A percentile compares a stretch with the other conserved stretches of the same genome.
phyloP scores from a whole-genome alignment of 92 coral and sea anemone species.

The Actinernus sp. region DNA sequence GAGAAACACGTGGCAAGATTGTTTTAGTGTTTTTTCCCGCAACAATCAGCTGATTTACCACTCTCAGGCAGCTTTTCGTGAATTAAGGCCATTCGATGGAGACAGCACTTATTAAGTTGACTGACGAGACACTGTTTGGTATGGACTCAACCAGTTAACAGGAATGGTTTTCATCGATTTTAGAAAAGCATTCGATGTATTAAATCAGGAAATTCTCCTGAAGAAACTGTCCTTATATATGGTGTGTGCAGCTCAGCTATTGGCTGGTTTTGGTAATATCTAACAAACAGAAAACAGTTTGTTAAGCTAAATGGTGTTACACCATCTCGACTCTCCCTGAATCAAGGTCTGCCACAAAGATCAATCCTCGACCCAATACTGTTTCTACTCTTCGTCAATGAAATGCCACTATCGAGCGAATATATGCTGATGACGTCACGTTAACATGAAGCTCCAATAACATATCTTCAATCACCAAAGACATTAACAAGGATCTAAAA shows the following conservation, averaged over 20 bases:
- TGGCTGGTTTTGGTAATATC: slow-evolving; percentile 52
- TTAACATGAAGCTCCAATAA: slow-evolving; percentile 33
- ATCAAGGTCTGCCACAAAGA: slow-evolving; percentile 52
- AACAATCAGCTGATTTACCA: too few relatives aligned
- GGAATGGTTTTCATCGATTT: slow-evolving; percentile 57
- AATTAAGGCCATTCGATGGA: slow-evolving; percentile 59
- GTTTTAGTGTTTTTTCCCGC: too few relatives aligned
- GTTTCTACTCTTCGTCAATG: slow-evolving; percentile 45
- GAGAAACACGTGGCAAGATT: too few relatives aligned
- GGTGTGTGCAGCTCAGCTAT: slow-evolving; percentile 15
- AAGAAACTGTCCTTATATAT: slow-evolving; percentile 30
- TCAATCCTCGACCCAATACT: slow-evolving; percentile 29
- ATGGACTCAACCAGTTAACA: slow-evolving; percentile 53
- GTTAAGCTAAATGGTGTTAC: slow-evolving; percentile 9
- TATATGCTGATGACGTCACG: slow-evolving; percentile 55
- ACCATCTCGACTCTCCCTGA: slow-evolving; percentile 13
- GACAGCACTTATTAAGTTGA: slow-evolving; percentile 55
- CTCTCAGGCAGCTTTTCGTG: slow-evolving; percentile 68
- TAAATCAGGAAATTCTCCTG: slow-evolving; percentile 50
- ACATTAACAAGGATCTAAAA: slow-evolving; percentile 36
- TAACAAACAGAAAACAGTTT: slow-evolving; percentile 30
- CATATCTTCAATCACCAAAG: slow-evolving; percentile 24
- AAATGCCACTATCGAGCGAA: slow-evolving; percentile 40
- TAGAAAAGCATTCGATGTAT: slow-evolving; percentile 62
- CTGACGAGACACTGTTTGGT: slow-evolving; percentile 51